Evolutionary conservation across 2,113 vertebrate genomes (phyloP).

Genomic region (Hoplias malabaricus): DNA sequence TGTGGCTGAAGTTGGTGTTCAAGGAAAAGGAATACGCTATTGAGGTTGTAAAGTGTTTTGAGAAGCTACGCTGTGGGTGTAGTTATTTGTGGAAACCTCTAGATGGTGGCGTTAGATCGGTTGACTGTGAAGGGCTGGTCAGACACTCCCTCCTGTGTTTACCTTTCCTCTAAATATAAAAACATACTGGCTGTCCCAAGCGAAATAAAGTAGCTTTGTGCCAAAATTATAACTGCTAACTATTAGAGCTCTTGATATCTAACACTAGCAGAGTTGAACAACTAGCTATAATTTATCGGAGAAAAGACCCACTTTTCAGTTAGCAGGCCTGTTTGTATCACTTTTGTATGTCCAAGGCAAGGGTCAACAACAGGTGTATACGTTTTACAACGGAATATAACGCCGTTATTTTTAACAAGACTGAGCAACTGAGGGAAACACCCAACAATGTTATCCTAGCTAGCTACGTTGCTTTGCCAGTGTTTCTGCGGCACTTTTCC

Average conservation of each 20-base stretch:
- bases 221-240: background rate
- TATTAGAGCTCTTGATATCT: background rate
- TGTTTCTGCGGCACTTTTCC: slow-evolving; percentile 40
- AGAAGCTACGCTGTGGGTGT: background rate
- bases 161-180: background rate
- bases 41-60: too few species aligned
- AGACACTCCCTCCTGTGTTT: background rate
- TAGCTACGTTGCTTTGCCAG: slow-evolving; percentile 4
- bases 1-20: too few species aligned
- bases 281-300: background rate
- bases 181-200: background rate
- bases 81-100: background rate
- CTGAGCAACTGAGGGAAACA: background rate
- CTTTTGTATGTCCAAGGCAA: too few species aligned
- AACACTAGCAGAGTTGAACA: background rate
- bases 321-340: background rate
- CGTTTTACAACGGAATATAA: background rate
- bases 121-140: background rate
- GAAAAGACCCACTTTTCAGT: background rate
- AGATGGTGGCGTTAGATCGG: slow-evolving; percentile 21
- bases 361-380: too few species aligned
- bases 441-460: slow-evolving; percentile 3
- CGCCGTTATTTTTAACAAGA: background rate
- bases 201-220: too few species aligned
- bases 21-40: too few species aligned